Evolutionary conservation across 2,113 vertebrate genomes (phyloP).

Genomic region (Coregonus clupeaformis): DNA sequence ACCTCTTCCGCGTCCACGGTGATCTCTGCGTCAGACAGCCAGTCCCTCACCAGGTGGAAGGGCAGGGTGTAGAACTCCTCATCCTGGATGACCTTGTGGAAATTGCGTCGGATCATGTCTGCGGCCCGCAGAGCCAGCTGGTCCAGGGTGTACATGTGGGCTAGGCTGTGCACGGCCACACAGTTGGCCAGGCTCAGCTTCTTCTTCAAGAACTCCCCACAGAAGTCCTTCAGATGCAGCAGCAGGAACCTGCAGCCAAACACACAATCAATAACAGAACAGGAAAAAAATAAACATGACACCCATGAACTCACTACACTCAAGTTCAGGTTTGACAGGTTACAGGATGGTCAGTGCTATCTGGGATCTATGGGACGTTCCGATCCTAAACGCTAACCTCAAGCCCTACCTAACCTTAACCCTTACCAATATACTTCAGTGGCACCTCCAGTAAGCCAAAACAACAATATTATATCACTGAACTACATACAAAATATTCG

Average conservation of each 20-base stretch:
- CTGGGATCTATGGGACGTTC: no score
- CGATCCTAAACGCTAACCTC: no score
- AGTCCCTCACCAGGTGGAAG: slow-evolving; percentile 93
- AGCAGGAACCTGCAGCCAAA: slow-evolving; percentile 85
- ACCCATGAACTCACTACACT: neutral
- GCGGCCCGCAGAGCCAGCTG: slow-evolving; percentile 92
- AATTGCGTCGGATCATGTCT: slow-evolving; percentile 98
- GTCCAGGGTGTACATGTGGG: slow-evolving; percentile 97
- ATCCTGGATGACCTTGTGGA: slow-evolving; percentile 95
- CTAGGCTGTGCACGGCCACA: slow-evolving; percentile 93
- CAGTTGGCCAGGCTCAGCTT: slow-evolving; percentile 96
- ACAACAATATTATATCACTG: no score
- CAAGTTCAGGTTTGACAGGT: neutral
- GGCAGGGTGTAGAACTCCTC: slow-evolving; percentile 97
- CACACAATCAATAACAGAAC: neutral
- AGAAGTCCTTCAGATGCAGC: slow-evolving; percentile 93
- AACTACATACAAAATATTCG: no score
- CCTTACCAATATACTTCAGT: neutral
- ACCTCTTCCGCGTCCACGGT: slow-evolving; percentile 95
- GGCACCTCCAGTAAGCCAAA: neutral
- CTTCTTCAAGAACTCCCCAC: slow-evolving; percentile 97
- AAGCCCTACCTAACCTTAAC: no score
- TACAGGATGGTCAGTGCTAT: neutral
- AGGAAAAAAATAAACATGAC: neutral
- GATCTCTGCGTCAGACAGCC: slow-evolving; percentile 95